Percentiles rank a stretch among this genome's conserved stretches.
These are phyloP conservation scores for Eulemur rufifrons DNA, from an alignment of 2,113 vertebrate species.

Conservation along the genomic window DNA sequence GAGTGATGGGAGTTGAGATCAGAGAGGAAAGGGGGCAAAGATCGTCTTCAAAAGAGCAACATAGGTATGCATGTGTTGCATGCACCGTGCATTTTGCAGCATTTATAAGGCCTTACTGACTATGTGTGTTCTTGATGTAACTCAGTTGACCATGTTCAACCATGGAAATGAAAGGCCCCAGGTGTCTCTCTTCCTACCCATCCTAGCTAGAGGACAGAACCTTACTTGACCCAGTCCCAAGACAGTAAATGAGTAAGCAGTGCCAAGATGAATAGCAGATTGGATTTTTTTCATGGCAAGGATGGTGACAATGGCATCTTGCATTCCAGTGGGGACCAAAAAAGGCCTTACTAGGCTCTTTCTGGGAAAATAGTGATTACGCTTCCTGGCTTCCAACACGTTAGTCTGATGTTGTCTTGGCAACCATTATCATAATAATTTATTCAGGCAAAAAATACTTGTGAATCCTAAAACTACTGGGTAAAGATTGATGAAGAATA, in stretches of 20 bases:
- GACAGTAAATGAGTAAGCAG: background rate
- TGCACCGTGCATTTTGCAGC: accelerated
- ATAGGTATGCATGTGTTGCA: too few relatives aligned
- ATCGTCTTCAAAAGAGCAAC: background rate
- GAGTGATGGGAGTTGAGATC: background rate
- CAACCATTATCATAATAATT: background rate
- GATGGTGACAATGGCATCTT: background rate
- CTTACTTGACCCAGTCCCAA: background rate
- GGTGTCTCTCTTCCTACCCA: background rate
- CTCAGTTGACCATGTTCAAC: background rate
- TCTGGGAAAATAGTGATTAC: background rate
- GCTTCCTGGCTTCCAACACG: background rate
- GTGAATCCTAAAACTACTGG: background rate
- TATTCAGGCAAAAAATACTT: background rate
- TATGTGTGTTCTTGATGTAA: accelerated
- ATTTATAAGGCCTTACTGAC: background rate
- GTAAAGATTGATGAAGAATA: background rate
- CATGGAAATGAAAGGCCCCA: background rate
- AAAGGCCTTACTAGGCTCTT: background rate
- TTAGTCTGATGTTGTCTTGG: background rate
- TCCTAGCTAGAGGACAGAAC: background rate
- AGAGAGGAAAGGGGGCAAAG: background rate
- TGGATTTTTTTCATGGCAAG: background rate
- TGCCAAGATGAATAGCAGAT: background rate
- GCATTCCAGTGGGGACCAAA: background rate